Percentiles rank a stretch among this genome's conserved stretches.
These are phyloP conservation scores for Creontiades dilutus DNA, from an alignment of 2,888 invertebrate genomes.

Conservation along the genomic window DNA sequence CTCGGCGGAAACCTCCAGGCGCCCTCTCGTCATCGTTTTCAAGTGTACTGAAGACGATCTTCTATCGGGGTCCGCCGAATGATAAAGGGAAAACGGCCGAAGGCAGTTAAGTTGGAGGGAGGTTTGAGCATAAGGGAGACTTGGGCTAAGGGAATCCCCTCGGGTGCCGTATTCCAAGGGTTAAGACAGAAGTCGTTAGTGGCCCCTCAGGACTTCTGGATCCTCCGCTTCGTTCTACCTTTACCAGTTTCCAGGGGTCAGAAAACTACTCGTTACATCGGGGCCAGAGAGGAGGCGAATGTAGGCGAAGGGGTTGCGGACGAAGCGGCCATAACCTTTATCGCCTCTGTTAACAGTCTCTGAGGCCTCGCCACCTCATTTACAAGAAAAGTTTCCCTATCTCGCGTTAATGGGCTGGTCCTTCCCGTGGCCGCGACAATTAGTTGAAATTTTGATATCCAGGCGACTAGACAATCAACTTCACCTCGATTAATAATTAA, in stretches of 20 bases:
- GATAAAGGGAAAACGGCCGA: constrained; percentile 34
- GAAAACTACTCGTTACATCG: constrained; percentile 63
- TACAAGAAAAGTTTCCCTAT: constrained; percentile 40
- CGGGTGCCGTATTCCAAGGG: constrained; percentile 46
- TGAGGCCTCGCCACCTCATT: constrained; percentile 48
- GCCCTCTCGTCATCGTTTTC: not conserved
- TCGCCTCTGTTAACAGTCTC: constrained; percentile 57
- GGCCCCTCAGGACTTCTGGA: constrained; percentile 31
- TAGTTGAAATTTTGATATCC: not conserved
- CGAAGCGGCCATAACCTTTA: constrained; percentile 53
- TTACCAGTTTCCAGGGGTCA: constrained; percentile 52
- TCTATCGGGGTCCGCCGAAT: constrained; percentile 1
- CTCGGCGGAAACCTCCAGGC: not conserved
- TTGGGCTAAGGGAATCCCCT: constrained; percentile 24
- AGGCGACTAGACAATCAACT: not conserved
- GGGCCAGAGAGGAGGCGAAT: not conserved
- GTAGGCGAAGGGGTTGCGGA: too few relatives aligned
- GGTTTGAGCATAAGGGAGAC: constrained; percentile 25
- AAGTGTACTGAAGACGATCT: constrained; percentile 13
- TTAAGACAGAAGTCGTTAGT: constrained; percentile 44
- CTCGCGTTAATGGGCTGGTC: not conserved
- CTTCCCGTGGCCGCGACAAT: not conserved
- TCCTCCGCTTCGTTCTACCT: not conserved
- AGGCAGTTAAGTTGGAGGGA: constrained; percentile 31
- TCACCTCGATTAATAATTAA: not conserved